Evolutionary conservation across 2,888 invertebrate species (phyloP).

Genomic region (Drosophila anomalata): DNA sequence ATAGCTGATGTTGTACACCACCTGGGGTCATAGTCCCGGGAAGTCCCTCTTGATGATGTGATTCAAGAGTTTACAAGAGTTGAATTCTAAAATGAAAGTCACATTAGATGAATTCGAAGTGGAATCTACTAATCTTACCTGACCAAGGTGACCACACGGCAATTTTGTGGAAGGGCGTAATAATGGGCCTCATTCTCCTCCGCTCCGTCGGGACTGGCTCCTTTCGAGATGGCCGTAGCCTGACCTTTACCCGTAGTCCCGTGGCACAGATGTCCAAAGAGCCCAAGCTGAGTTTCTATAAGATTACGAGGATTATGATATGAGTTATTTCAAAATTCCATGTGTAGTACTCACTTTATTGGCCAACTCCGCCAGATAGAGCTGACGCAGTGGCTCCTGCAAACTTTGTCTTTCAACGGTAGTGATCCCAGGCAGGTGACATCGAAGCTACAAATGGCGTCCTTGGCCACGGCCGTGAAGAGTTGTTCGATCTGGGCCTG

Average conservation of each 20-base stretch:
- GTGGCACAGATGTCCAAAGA: conserved; percentile 83
- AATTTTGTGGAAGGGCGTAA: conserved; percentile 94
- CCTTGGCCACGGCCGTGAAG: too few species aligned
- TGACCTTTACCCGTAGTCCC: conserved; percentile 89
- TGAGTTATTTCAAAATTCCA: too few species aligned
- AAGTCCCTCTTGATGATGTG: too few species aligned
- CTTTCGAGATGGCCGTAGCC: conserved; percentile 54
- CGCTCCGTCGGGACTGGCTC: neutral
- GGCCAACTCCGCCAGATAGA: conserved; percentile 85
- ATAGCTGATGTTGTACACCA: too few species aligned
- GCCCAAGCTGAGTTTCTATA: conserved; percentile 80
- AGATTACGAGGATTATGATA: neutral
- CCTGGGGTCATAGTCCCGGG: too few species aligned
- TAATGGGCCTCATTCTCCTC: conserved; percentile 78
- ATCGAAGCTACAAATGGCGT: too few species aligned
- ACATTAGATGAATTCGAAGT: too few species aligned
- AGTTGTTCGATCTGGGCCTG: too few species aligned
- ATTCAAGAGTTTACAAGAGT: too few species aligned
- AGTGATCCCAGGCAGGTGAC: conserved; percentile 85
- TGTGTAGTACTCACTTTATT: conserved; percentile 71
- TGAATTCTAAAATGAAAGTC: too few species aligned
- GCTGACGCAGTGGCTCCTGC: conserved; percentile 90
- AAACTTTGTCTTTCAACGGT: conserved; percentile 91
- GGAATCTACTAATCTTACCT: too few species aligned
- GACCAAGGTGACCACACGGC: conserved; percentile 91